These are phyloP conservation scores for Antigone vipio DNA, from an alignment of 2,113 vertebrate genomes.

Conservation along the genomic window DNA sequence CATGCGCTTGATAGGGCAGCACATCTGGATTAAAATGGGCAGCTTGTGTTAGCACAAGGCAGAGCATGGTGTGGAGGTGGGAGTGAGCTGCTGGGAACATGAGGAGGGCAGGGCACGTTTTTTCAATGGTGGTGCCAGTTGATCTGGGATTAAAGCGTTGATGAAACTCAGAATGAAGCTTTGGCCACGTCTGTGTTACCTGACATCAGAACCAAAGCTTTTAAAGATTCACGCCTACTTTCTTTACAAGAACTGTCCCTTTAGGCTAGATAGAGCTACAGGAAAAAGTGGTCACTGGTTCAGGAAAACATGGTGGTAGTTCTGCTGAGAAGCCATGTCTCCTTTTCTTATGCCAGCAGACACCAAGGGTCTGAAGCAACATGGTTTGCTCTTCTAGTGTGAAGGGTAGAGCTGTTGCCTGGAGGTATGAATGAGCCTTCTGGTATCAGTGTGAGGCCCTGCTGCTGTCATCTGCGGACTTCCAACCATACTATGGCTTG, in stretches of 20 bases:
- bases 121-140: not conserved
- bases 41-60: not conserved
- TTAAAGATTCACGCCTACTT: not conserved
- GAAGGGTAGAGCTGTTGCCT: not conserved
- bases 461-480: not conserved
- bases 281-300: not conserved
- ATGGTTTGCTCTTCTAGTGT: not conserved
- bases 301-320: not conserved
- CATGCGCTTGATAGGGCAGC: not conserved
- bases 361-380: not conserved
- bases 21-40: not conserved
- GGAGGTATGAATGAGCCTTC: not conserved
- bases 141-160: not conserved
- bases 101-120: not conserved
- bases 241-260: not conserved
- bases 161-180: not conserved
- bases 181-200: not conserved
- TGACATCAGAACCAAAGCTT: not conserved
- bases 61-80: not conserved
- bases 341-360: not conserved
- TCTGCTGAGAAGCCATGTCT: not conserved
- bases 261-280: not conserved
- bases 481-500: rapidly evolving
- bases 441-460: not conserved
- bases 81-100: not conserved